Evolutionary conservation across 2,888 invertebrate species (phyloP).

Genomic region (Melanostoma scalare): DNA sequence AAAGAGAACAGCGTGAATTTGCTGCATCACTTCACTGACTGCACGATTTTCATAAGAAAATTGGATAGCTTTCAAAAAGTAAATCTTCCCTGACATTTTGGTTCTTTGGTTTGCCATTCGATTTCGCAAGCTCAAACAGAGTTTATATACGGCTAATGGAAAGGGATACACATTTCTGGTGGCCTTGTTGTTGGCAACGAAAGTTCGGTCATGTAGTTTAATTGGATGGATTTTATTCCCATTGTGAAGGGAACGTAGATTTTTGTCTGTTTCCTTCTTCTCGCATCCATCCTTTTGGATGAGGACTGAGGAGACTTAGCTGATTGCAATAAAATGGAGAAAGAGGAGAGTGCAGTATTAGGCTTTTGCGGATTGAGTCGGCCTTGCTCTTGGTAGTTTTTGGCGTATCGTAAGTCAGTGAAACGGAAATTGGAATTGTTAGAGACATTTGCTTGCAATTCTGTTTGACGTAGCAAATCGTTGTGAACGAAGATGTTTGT

Average conservation of each 20-base stretch:
- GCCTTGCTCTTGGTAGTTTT: conserved; percentile 5
- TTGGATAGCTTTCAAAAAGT: conserved; percentile 61
- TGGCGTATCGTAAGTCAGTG: conserved; percentile 19
- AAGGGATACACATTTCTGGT: conserved; percentile 30
- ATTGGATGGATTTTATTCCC: conserved; percentile 46
- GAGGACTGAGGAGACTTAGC: conserved; percentile 40
- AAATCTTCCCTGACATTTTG: not conserved
- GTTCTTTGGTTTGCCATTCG: conserved; percentile 24
- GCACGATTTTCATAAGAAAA: conserved; percentile 52
- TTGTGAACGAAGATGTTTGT: too few relatives aligned
- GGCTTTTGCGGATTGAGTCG: conserved; percentile 45
- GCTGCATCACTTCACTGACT: conserved; percentile 6
- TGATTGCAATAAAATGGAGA: conserved; percentile 31
- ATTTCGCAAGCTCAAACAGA: conserved; percentile 5
- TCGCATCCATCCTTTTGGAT: conserved; percentile 30
- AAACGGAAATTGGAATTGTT: conserved; percentile 37
- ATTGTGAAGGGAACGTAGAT: conserved; percentile 28
- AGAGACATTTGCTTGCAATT: conserved; percentile 7
- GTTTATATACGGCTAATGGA: conserved; percentile 15
- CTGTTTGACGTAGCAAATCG: conserved; percentile 11
- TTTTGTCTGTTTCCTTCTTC: conserved; percentile 15
- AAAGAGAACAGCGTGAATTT: conserved; percentile 11
- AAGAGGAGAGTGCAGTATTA: conserved; percentile 11
- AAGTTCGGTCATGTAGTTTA: conserved; percentile 53
- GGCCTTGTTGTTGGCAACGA: conserved; percentile 50